phyloP scores from a whole-genome alignment of 2,797 vertebrate genomes.

The Xerus rutilus region DNA sequence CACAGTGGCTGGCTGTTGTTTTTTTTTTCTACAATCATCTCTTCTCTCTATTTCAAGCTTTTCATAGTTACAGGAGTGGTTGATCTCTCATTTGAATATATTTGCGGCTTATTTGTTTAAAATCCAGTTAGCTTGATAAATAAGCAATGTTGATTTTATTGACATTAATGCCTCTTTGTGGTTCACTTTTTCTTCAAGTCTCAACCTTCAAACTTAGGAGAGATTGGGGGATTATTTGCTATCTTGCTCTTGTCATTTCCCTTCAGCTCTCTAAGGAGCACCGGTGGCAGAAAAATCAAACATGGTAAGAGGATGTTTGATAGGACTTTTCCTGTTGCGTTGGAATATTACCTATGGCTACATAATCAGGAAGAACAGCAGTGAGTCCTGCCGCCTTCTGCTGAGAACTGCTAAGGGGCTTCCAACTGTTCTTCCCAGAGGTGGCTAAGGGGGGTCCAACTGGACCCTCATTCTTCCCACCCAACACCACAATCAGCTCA shows the following conservation, averaged over 20 bases:
- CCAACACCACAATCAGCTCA: background rate
- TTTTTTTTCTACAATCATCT: background rate
- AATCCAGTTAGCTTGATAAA: background rate
- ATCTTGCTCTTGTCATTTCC: background rate
- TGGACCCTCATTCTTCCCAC: background rate
- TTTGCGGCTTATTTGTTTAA: background rate
- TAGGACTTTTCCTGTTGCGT: background rate
- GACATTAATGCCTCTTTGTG: background rate
- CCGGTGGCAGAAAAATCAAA: background rate
- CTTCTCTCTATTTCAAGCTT: background rate
- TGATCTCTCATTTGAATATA: slow-evolving; percentile 24
- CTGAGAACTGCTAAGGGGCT: background rate
- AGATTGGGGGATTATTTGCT: background rate
- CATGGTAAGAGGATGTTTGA: background rate
- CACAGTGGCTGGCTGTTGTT: background rate
- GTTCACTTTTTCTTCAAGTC: background rate
- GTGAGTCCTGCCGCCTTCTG: background rate
- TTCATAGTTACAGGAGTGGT: background rate
- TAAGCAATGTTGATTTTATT: background rate
- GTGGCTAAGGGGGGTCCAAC: background rate
- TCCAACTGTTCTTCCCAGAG: background rate
- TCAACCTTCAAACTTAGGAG: background rate
- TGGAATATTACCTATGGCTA: slow-evolving; percentile 34
- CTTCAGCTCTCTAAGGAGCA: background rate
- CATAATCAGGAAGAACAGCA: background rate